Evolutionary conservation across 2,797 vertebrate species (phyloP).

Genomic region (Parotocinclus haroldoi): DNA sequence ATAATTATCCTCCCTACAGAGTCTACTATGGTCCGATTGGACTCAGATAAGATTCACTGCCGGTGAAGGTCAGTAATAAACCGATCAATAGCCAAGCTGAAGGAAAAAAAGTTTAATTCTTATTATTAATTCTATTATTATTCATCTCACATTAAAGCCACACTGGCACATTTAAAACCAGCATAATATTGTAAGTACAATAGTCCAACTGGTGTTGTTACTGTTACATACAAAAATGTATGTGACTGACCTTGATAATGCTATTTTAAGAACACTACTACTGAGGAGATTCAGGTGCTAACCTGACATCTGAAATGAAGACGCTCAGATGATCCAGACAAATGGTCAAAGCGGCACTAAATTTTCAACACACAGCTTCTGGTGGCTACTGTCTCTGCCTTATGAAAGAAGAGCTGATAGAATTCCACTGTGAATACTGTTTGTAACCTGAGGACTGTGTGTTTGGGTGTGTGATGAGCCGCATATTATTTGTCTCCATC

Average conservation of each 20-base stretch:
- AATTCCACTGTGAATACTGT: conserved; percentile 30
- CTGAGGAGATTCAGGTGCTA: conserved; percentile 1
- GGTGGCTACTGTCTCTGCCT: conserved; percentile 44
- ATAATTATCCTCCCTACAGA: conserved; percentile 62
- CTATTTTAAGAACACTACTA: conserved; percentile 10
- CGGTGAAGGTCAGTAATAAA: conserved; percentile 63
- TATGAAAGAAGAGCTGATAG: conserved; percentile 46
- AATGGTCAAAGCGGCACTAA: neutral
- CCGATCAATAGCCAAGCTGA: conserved; percentile 59
- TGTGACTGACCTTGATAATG: neutral
- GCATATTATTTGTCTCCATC: conserved; percentile 15
- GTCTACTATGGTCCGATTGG: conserved; percentile 60
- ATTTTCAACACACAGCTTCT: neutral
- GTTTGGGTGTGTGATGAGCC: conserved; percentile 16
- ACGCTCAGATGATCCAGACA: conserved; percentile 24
- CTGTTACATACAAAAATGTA: neutral
- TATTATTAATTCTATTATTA: too few relatives aligned
- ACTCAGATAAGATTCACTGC: conserved; percentile 59
- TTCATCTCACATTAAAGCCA: too few relatives aligned
- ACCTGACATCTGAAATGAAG: conserved; percentile 24
- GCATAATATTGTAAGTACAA: neutral
- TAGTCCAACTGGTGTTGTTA: neutral
- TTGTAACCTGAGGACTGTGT: conserved; percentile 15
- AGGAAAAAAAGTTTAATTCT: too few relatives aligned
- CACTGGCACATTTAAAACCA: neutral